These are phyloP conservation scores for Propithecus deckenii DNA, from an alignment of 2,797 vertebrate genomes.

Conservation along the genomic window DNA sequence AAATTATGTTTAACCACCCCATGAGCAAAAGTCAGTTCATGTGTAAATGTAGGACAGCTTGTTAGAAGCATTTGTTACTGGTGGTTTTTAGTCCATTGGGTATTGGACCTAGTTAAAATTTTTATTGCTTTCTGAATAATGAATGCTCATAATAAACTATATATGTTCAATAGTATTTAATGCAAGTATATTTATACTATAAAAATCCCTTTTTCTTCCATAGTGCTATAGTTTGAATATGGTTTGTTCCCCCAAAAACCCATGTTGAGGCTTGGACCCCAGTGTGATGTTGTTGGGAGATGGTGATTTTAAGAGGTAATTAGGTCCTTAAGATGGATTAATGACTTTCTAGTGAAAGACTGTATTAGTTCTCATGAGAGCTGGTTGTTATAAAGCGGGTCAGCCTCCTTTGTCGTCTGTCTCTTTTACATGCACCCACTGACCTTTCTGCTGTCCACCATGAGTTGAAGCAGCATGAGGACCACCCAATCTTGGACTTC, in stretches of 20 bases:
- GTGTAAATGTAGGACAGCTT: neutral
- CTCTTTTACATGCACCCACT: neutral
- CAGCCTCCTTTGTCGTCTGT: neutral
- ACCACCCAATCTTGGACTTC: neutral
- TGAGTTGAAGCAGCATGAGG: neutral
- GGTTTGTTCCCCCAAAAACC: neutral
- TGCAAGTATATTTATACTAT: neutral
- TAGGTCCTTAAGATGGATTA: neutral
- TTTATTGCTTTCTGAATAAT: neutral
- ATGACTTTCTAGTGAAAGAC: neutral
- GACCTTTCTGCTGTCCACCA: neutral
- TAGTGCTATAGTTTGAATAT: neutral
- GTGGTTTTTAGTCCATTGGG: neutral
- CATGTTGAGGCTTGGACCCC: neutral
- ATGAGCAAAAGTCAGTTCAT: neutral
- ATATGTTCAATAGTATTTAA: neutral
- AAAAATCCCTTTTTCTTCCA: neutral
- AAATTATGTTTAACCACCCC: neutral
- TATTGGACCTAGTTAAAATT: constrained; percentile 10
- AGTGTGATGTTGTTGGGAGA: neutral
- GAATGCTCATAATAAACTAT: neutral
- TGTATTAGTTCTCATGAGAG: neutral
- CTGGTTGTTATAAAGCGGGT: neutral
- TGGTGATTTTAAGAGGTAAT: neutral
- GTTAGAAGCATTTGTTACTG: neutral